These are phyloP conservation scores for Donacobius atricapilla DNA, from an alignment of 2,113 vertebrate species.

Conservation along the genomic window DNA sequence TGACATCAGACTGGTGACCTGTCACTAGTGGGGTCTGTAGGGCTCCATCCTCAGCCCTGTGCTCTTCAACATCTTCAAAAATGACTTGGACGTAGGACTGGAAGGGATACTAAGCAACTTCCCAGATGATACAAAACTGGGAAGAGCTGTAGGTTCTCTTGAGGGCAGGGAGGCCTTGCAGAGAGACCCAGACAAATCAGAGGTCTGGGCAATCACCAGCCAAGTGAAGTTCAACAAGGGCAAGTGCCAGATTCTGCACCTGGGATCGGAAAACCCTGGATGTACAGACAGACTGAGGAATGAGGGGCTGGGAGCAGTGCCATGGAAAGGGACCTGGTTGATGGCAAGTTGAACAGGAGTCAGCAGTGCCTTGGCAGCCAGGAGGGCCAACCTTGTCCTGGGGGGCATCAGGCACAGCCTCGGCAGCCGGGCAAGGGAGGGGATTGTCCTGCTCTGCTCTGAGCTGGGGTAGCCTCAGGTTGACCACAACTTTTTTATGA, in stretches of 20 bases:
- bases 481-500: not conserved
- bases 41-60: not conserved
- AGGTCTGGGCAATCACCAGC: not conserved
- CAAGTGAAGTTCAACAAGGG: not conserved
- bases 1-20: not conserved
- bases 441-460: rapidly evolving
- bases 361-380: not conserved
- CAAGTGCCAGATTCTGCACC: rapidly evolving
- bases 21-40: too few species aligned
- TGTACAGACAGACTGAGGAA: not conserved
- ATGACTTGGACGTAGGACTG: not conserved
- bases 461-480: not conserved
- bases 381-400: not conserved
- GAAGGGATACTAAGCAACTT: not conserved
- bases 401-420: not conserved
- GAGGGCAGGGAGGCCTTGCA: not conserved
- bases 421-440: rapidly evolving
- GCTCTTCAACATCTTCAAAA: not conserved
- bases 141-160: not conserved
- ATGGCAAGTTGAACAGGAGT: not conserved
- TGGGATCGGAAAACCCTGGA: not conserved
- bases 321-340: rapidly evolving
- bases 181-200: not conserved
- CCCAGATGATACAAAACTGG: not conserved
- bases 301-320: not conserved